phyloP scores from a whole-genome alignment of 2,888 invertebrate genomes.

The Xylota segnis region DNA sequence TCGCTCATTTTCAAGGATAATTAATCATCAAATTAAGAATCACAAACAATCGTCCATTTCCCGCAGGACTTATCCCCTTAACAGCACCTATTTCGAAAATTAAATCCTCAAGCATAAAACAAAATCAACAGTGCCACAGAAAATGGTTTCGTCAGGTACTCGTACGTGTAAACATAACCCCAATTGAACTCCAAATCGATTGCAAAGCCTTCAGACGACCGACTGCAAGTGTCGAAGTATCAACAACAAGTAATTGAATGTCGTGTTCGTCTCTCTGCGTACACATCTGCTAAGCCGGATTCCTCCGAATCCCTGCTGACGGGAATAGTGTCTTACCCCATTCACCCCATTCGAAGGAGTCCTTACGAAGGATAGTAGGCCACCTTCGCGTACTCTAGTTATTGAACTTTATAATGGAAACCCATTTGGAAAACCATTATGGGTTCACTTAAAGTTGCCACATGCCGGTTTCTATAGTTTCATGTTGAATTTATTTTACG shows the following conservation, averaged over 20 bases:
- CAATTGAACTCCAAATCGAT: conserved; percentile 34
- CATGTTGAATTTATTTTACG: background rate
- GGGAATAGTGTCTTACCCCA: background rate
- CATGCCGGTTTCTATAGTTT: background rate
- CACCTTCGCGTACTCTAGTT: background rate
- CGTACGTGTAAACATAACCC: background rate
- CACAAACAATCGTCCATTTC: too few relatives aligned
- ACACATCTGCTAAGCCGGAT: background rate
- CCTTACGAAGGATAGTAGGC: background rate
- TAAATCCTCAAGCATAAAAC: background rate
- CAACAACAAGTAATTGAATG: conserved; percentile 31
- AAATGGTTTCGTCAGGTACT: background rate
- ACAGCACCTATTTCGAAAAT: background rate
- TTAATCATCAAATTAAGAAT: too few relatives aligned
- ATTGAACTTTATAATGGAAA: conserved; percentile 10
- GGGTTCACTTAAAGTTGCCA: conserved; percentile 3
- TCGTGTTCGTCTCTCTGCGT: conserved; percentile 7
- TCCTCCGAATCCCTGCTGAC: background rate
- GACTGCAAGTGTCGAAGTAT: background rate
- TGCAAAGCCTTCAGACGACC: background rate
- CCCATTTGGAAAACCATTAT: too few relatives aligned
- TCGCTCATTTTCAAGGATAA: too few relatives aligned
- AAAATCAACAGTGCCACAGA: background rate
- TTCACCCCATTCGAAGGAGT: conserved; percentile 3
- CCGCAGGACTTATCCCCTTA: too few relatives aligned